Base-by-base conservation (phyloP, 1,140 invertebrate species). In the Diabrotica virgifera region DNA sequence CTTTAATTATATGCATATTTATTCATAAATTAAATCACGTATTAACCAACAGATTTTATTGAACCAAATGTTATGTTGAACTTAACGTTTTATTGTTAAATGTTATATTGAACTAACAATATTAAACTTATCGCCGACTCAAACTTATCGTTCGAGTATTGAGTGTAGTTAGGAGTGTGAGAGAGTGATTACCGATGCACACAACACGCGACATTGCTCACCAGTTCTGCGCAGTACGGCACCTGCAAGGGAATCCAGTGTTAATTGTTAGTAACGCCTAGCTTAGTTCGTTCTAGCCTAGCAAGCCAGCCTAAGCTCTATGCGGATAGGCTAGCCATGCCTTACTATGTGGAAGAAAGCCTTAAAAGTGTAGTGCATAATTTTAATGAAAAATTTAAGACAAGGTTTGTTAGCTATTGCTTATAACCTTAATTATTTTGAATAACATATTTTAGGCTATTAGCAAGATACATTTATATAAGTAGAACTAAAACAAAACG, bases 191-290 rank as follows among this genome's bases (percentile, higher is more conserved):
- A 92, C 90, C 90, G 89, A 91, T 90, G 89, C 89, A 91, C 89
- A 92, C 89, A 91, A 91, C 88, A 90, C 89, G 89, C 89, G 87
- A 87, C 86, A 91, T 91, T 91, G 89, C 90, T 92, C 89, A 91
- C 89, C 89, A 90, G 86, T 89, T 90, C 89, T 86, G 88, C 89
- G 86, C 90, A 92, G 88, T 87, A 90, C 85, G 88, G 86, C 85
- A 89, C 87, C 86, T 88, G 88, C 83, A 89, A 87, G 83, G 83
- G 83, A 85, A 86, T 81, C 81, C 80, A 85, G 81, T 82, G 83
- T 85, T 85, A 84, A 82, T 79, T 79, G 78, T 78, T 79, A 79
- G 77, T 79, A 75, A 70, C 54, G 74, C 74, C 71, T 76, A 77
- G 76, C 76, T 58, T 54, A 65, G 61, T 68, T 68, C 60, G 13